Conservation (phyloP, 2,888 invertebrate species). For the Amiota mariae region DNA sequence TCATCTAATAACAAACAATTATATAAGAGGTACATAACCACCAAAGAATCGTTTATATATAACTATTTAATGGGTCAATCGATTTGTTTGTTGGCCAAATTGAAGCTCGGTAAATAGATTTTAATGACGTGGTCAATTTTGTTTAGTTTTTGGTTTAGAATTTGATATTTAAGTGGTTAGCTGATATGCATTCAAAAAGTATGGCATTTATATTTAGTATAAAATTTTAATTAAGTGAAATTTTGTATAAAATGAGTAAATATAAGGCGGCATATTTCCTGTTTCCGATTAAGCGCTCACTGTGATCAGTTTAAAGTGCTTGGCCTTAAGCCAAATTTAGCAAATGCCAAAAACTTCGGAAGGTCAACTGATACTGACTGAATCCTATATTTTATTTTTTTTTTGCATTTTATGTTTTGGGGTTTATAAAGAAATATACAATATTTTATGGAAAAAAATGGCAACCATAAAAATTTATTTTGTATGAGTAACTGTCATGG, state of each 20-base stretch:
- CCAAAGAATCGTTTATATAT: neutral
- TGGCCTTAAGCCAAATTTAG: slow-evolving; percentile 60
- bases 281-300: no score
- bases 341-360: no score
- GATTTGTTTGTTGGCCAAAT: neutral
- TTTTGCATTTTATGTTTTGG: no score
- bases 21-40: neutral
- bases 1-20: slow-evolving; percentile 9
- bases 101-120: slow-evolving; percentile 6
- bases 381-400: no score
- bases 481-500: slow-evolving; percentile 47
- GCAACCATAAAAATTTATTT: slow-evolving; percentile 54
- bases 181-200: no score
- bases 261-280: no score
- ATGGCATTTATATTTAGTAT: no score
- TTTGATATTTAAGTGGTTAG: no score
- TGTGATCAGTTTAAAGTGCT: slow-evolving; percentile 18
- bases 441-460: slow-evolving; percentile 50
- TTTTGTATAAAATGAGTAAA: no score
- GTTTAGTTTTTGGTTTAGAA: neutral
- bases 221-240: no score
- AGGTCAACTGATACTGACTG: no score
- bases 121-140: slow-evolving; percentile 5
- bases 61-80: slow-evolving; percentile 10
- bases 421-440: no score